These are phyloP conservation scores for Anguilla rostrata DNA, from an alignment of 2,113 vertebrate species.

Conservation along the genomic window DNA sequence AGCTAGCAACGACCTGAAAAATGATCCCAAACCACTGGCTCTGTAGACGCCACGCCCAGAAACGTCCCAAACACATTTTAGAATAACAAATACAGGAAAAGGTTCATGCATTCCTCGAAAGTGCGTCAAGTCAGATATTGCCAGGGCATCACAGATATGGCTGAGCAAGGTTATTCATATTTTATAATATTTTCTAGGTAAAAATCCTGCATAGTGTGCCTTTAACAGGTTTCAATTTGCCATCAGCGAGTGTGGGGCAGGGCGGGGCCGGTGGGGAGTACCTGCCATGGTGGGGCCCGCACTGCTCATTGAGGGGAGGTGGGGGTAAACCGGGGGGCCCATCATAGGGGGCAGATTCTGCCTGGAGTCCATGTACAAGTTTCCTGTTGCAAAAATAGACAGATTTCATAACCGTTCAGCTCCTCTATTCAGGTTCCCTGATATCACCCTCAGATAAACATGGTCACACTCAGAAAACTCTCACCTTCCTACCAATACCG, in stretches of 20 bases:
- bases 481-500: not conserved
- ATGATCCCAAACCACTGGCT: too few species aligned
- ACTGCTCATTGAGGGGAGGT: conserved; percentile 81
- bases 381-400: conserved; percentile 64
- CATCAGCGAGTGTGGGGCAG: not conserved
- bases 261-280: conserved; percentile 35
- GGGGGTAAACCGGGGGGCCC: conserved; percentile 84
- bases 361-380: conserved; percentile 86
- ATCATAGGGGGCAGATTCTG: conserved; percentile 85
- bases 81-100: too few species aligned
- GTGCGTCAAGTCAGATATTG: too few species aligned
- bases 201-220: too few species aligned
- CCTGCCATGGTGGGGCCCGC: conserved; percentile 82
- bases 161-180: too few species aligned
- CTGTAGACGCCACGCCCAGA: too few species aligned
- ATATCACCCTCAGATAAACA: not conserved
- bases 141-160: too few species aligned
- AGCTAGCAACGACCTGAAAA: too few species aligned
- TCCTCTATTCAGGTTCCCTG: not conserved
- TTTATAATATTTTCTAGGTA: too few species aligned
- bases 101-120: too few species aligned
- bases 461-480: not conserved
- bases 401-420: not conserved
- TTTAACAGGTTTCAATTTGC: not conserved
- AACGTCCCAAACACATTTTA: too few species aligned